Evolutionary conservation across 2,888 invertebrate species (phyloP).

Genomic region (Cryptocephalus moraei): DNA sequence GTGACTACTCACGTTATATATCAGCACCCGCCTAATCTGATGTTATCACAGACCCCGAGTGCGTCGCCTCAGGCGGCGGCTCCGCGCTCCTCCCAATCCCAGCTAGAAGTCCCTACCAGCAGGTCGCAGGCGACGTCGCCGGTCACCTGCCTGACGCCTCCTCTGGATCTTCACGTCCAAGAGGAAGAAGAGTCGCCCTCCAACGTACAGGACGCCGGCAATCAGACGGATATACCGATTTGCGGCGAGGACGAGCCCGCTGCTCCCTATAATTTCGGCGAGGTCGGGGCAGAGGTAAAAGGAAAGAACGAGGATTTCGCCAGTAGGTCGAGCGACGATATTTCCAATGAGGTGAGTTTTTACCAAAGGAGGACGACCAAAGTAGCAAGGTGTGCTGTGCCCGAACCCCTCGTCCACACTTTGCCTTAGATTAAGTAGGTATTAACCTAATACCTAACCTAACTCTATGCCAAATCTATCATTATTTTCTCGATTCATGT

Average conservation of each 20-base stretch:
- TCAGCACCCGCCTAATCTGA: conserved; percentile 36
- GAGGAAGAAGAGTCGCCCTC: conserved; percentile 37
- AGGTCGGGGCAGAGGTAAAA: too few relatives aligned
- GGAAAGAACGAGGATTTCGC: too few relatives aligned
- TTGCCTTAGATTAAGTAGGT: too few relatives aligned
- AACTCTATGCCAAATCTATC: too few relatives aligned
- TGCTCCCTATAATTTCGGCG: too few relatives aligned
- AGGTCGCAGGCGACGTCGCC: conserved; percentile 41
- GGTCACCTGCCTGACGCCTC: conserved; percentile 51
- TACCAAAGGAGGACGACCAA: too few relatives aligned
- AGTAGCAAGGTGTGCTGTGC: too few relatives aligned
- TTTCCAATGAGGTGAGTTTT: too few relatives aligned
- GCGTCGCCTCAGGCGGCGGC: conserved; percentile 13
- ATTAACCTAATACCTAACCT: too few relatives aligned
- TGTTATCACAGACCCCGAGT: conserved; percentile 29
- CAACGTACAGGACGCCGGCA: conserved; percentile 67
- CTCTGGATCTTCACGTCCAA: conserved; percentile 38
- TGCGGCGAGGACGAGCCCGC: conserved; percentile 53
- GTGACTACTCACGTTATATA: conserved; percentile 48
- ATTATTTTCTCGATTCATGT: too few relatives aligned
- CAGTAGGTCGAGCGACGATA: too few relatives aligned
- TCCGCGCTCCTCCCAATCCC: not conserved
- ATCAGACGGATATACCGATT: conserved; percentile 68
- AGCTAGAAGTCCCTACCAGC: conserved; percentile 19
- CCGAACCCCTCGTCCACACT: too few relatives aligned